Evolutionary conservation across 2,113 vertebrate species (phyloP), one percentile per base, ranked within the genome.

Genomic region (Trematocara variabile): DNA sequence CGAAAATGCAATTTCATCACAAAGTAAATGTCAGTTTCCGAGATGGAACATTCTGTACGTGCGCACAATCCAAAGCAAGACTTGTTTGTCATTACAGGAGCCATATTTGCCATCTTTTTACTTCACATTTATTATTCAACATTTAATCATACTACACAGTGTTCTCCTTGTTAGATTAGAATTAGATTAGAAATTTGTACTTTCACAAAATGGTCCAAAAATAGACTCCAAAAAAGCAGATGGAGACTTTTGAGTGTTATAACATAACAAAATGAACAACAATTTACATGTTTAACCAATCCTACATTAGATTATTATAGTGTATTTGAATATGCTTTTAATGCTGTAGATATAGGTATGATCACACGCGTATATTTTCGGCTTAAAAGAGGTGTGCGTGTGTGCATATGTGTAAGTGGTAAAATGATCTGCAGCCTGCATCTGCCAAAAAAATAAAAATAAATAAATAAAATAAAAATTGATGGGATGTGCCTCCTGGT

Each of bases 401-500:
- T 20, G 53, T 80, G 77, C 8, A 39, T 44, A 41, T 56, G 77
- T 28, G 77, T 28, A 39, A 58, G 39, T 14, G 68, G 68, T 16
- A 30, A 48, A 75, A 75, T 11, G 50, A 75, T 75, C 25, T 50
- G 70, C 9, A 75, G 48, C 30, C 48, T 77, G 48, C 18, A 34
- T 30, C 48, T 77, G 28, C 48, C 33, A 14, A 53, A 77, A 75
- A 75, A 1, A 28, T 7, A 7, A 18, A 46, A 37, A 63, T 7
- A 37, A 37, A 63, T 37, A n/a, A 37, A 65, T 37, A 37, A 75
- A 18, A 28, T 7, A 30, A 73, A 46, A 73, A 46, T 44, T 44
- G 34, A 78, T 28, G 55, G n/a, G 70, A 53, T 28, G 33, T 56
- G 70, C 48, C 79, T 79, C 58, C 25, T 54, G 75, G 30, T 63